A percentile compares a stretch with the other conserved stretches of the same genome.
Conservation (phyloP, 1,140 invertebrate genomes). For the Trichonephila inaurata region DNA sequence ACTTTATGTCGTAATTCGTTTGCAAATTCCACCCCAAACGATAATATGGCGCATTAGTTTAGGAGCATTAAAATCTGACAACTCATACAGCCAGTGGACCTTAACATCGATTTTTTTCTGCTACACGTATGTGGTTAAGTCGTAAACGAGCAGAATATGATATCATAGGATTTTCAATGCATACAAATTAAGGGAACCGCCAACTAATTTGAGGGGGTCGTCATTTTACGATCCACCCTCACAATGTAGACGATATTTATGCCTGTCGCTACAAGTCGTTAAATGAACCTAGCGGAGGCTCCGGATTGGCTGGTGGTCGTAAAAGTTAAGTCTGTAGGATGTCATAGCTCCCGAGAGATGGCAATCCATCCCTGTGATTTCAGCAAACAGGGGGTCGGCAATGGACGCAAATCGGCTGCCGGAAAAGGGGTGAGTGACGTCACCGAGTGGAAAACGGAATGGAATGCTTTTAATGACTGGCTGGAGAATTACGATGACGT, state of each 20-base stretch:
- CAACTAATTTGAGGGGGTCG: conserved; percentile 7
- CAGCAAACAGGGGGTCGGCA: background rate
- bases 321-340: conserved; percentile 50
- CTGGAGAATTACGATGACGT: conserved; percentile 42
- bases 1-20: conserved; percentile 4
- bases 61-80: background rate
- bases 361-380: conserved; percentile 61
- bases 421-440: background rate
- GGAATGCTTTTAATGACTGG: conserved; percentile 47
- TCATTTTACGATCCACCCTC: conserved; percentile 41
- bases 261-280: conserved; percentile 65
- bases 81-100: background rate
- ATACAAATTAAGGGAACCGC: conserved; percentile 58
- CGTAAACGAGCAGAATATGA: conserved; percentile 54
- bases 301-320: conserved; percentile 56
- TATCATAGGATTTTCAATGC: conserved; percentile 50
- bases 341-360: conserved; percentile 38
- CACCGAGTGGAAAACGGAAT: conserved; percentile 36
- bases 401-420: background rate
- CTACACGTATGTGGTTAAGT: conserved; percentile 41
- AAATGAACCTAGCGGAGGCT: conserved; percentile 30
- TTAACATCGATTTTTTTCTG: background rate
- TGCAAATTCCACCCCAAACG: conserved; percentile 30
- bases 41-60: background rate
- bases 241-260: conserved; percentile 64